Percentiles rank a stretch among this genome's conserved stretches.
These are phyloP conservation scores for Ammospiza nelsoni DNA, from an alignment of 2,113 vertebrate genomes.

Conservation along the genomic window DNA sequence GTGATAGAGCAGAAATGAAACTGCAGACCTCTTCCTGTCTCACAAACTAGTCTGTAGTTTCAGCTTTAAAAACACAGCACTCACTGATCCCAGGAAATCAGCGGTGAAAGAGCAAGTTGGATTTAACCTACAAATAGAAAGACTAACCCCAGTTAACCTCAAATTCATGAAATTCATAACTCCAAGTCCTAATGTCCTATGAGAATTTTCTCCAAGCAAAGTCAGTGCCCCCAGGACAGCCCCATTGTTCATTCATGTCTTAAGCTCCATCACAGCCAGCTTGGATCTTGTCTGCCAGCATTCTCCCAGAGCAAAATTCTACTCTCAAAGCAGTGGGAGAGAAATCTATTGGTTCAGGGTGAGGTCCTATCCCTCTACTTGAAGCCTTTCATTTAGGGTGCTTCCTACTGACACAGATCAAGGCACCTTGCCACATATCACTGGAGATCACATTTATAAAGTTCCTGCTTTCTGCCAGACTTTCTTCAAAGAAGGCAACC, in stretches of 20 bases:
- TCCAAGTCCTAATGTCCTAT: not conserved
- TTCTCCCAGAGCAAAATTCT: constrained; percentile 12
- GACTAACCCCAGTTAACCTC: not conserved
- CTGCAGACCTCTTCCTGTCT: not conserved
- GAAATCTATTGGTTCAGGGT: not conserved
- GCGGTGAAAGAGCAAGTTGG: not conserved
- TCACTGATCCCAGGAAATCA: not conserved
- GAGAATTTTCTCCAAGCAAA: constrained; percentile 30
- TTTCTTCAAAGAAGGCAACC: not conserved
- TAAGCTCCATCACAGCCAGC: not conserved
- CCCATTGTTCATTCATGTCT: constrained; percentile 5
- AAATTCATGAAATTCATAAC: constrained; percentile 30
- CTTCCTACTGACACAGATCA: not conserved
- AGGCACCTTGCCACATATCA: not conserved
- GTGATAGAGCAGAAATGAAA: not conserved
- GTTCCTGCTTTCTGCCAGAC: not conserved
- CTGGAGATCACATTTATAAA: not conserved
- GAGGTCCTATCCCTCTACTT: not conserved
- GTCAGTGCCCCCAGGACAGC: not conserved
- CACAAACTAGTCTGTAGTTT: not conserved
- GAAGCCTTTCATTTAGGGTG: not conserved
- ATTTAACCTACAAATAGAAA: constrained; percentile 3
- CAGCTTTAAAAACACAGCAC: not conserved
- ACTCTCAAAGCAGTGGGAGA: not conserved
- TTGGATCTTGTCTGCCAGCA: not conserved